These are phyloP conservation scores for Porphyrio hochstetteri DNA, from an alignment of 2,113 vertebrate species.

Conservation along the genomic window DNA sequence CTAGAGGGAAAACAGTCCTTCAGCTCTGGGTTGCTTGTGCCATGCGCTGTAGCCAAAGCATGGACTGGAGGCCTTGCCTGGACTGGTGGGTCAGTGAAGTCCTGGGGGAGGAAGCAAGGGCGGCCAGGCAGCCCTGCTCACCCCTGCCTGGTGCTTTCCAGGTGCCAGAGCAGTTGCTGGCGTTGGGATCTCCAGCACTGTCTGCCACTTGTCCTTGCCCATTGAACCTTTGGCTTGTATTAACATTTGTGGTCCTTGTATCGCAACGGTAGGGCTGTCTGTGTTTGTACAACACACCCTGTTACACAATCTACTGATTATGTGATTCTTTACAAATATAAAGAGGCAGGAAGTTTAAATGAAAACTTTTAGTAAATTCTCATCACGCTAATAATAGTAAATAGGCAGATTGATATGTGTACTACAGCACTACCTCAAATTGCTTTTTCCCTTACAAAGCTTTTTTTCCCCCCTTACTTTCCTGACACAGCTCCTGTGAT, in stretches of 20 bases:
- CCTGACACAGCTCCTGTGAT: background rate
- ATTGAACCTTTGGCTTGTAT: background rate
- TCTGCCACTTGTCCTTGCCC: background rate
- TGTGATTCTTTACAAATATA: background rate
- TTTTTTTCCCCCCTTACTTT: background rate
- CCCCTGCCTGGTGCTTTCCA: background rate
- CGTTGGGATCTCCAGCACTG: background rate
- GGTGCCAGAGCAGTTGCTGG: background rate
- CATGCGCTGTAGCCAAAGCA: background rate
- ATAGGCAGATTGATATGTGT: constrained; percentile 19
- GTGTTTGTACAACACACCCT: background rate
- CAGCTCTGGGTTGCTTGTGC: background rate
- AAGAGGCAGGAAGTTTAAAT: background rate
- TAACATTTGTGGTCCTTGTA: background rate
- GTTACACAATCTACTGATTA: background rate
- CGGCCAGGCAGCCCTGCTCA: background rate
- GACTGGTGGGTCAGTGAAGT: background rate
- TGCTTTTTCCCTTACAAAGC: constrained; percentile 28
- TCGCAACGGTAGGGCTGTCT: background rate
- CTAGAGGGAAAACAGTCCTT: background rate
- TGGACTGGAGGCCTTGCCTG: background rate
- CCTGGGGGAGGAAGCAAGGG: background rate
- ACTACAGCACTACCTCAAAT: constrained; percentile 16
- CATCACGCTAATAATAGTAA: background rate
- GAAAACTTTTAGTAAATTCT: background rate